Evolutionary conservation across 2,888 invertebrate genomes (phyloP).

Genomic region (Lordiphosa andalusiaca): DNA sequence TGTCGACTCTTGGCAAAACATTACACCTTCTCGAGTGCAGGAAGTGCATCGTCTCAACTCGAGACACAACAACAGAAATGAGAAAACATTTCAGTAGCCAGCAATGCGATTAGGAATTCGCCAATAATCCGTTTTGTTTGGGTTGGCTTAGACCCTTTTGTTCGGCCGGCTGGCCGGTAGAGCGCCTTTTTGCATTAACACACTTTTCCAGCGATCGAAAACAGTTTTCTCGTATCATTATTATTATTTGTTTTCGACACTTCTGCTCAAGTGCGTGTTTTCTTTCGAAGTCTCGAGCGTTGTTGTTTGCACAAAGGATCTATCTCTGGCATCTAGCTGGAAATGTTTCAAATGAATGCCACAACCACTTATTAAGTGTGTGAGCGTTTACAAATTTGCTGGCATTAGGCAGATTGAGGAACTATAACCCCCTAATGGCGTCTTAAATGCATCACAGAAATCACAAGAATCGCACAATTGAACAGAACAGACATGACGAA

Average conservation of each 20-base stretch:
- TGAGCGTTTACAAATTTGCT: slow-evolving; percentile 2
- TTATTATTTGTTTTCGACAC: slow-evolving; percentile 39
- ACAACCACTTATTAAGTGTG: slow-evolving; percentile 1
- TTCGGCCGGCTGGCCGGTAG: not conserved
- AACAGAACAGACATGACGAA: too few relatives aligned
- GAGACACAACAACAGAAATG: slow-evolving; percentile 12
- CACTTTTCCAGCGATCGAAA: slow-evolving; percentile 16
- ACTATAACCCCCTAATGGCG: not conserved
- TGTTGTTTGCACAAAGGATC: slow-evolving; percentile 15
- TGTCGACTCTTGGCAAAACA: slow-evolving; percentile 28
- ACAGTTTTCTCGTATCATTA: slow-evolving; percentile 33
- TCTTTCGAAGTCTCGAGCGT: slow-evolving; percentile 20
- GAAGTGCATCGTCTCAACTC: slow-evolving; percentile 8
- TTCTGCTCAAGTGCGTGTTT: slow-evolving; percentile 18
- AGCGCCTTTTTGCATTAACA: slow-evolving; percentile 21
- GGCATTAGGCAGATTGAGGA: not conserved
- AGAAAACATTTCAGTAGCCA: slow-evolving; percentile 18
- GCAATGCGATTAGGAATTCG: slow-evolving; percentile 35
- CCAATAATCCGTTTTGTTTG: slow-evolving; percentile 23
- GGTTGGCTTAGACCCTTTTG: slow-evolving; percentile 22
- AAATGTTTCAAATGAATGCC: slow-evolving; percentile 5
- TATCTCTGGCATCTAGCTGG: slow-evolving; percentile 2
- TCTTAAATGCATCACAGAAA: not conserved
- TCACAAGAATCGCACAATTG: not conserved
- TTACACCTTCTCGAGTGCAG: slow-evolving; percentile 5